A percentile compares a stretch with the other conserved stretches of the same genome.
Evolutionary conservation across 2,113 vertebrate genomes (phyloP).

Genomic region (Vulpes ferrilata): DNA sequence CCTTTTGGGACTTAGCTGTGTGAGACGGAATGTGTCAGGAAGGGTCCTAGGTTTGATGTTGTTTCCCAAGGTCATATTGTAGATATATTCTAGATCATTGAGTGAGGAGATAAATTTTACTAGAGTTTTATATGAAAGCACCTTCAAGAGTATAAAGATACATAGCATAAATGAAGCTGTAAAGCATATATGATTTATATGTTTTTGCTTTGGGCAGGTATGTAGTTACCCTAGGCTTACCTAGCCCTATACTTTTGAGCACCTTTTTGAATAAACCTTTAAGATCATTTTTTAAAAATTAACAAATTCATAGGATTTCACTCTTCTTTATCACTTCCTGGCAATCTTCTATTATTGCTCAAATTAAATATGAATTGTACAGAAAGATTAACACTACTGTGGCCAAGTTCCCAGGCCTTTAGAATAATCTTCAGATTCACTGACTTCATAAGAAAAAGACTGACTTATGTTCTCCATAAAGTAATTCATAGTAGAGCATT

Average conservation of each 20-base stretch:
- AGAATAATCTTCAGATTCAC: not conserved
- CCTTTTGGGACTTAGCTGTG: not conserved
- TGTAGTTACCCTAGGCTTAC: not conserved
- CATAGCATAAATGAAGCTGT: no score
- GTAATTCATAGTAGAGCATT: not conserved
- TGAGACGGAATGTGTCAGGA: not conserved
- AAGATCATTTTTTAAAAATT: not conserved
- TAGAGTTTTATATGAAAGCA: not conserved
- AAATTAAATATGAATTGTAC: not conserved
- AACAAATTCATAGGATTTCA: not conserved
- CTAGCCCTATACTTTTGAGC: not conserved
- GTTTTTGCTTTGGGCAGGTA: not conserved
- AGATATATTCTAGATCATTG: not conserved
- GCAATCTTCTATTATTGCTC: not conserved
- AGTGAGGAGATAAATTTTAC: not conserved
- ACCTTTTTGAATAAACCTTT: conserved; percentile 14
- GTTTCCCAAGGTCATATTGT: conserved; percentile 44
- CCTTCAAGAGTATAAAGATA: not conserved
- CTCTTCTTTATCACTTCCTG: not conserved
- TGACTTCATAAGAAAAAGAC: conserved; percentile 1
- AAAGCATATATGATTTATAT: not conserved
- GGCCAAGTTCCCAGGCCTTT: not conserved
- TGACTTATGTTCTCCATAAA: not conserved
- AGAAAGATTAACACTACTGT: not conserved
- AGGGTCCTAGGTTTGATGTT: not conserved